Evolutionary conservation across 2,797 vertebrate species (phyloP).

Genomic region (Varecia variegata): DNA sequence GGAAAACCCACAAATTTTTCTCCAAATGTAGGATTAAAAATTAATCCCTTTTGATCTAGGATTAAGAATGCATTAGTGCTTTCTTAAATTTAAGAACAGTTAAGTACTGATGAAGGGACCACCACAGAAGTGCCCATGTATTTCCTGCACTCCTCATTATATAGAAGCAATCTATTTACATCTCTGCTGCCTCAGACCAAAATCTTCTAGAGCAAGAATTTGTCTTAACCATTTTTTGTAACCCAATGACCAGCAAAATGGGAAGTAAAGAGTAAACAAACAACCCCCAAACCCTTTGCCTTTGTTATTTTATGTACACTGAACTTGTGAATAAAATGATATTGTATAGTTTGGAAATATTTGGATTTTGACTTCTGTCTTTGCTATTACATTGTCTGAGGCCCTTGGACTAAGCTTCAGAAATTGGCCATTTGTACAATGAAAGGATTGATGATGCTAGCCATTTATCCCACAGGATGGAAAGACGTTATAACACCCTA

Average conservation of each 20-base stretch:
- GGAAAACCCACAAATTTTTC: background rate
- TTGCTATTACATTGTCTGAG: background rate
- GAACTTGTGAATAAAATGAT: background rate
- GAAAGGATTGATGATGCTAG: background rate
- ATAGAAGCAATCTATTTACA: background rate
- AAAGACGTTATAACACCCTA: background rate
- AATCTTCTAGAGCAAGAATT: background rate
- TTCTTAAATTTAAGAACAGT: background rate
- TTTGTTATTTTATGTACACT: background rate
- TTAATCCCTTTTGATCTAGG: background rate
- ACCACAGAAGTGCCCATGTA: background rate
- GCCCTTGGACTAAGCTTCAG: background rate
- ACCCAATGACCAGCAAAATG: background rate
- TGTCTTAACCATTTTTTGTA: background rate
- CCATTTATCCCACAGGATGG: background rate
- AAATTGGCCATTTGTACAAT: background rate
- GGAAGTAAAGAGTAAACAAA: background rate
- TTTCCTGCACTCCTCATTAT: background rate
- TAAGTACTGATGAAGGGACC: background rate
- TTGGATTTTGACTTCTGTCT: constrained; percentile 2
- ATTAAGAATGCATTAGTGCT: background rate
- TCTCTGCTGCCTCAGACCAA: background rate
- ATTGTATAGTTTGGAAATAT: background rate
- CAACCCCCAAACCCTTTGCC: background rate
- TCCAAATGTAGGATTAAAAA: background rate